A percentile compares a stretch with the other conserved stretches of the same genome.
Conservation (phyloP, 2,797 vertebrate species). For the Valencia hispanica region DNA sequence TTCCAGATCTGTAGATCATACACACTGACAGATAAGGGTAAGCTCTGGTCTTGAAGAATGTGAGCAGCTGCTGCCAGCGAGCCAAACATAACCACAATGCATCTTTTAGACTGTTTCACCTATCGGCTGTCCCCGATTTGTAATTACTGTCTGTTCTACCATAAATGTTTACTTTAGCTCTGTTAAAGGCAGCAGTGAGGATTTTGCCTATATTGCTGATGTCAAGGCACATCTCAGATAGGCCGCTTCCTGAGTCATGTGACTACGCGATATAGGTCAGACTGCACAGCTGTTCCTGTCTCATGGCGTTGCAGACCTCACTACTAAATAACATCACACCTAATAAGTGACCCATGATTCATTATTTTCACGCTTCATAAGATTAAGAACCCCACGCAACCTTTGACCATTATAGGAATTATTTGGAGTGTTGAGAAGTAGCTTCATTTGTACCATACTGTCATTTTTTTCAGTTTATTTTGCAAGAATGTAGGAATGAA, state of each 20-base stretch:
- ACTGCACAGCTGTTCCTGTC: conserved; percentile 43
- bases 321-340: conserved; percentile 1
- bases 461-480: neutral
- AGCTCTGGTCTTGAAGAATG: conserved; percentile 41
- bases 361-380: neutral
- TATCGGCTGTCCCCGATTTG: conserved; percentile 26
- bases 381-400: neutral
- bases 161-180: neutral
- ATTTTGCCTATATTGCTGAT: conserved; percentile 11
- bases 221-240: conserved; percentile 10
- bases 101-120: conserved; percentile 12
- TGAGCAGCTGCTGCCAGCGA: conserved; percentile 60
- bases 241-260: neutral
- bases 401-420: neutral
- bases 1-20: conserved; percentile 39
- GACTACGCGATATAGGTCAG: conserved; percentile 43
- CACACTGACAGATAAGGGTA: conserved; percentile 18
- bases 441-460: neutral
- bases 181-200: neutral
- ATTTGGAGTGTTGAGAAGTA: neutral
- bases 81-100: conserved; percentile 32
- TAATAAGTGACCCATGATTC: conserved; percentile 3
- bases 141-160: conserved; percentile 5
- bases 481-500: neutral
- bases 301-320: conserved; percentile 8